phyloP scores from a whole-genome alignment of 2,888 invertebrate species.

The Stenichneumon culpator region DNA sequence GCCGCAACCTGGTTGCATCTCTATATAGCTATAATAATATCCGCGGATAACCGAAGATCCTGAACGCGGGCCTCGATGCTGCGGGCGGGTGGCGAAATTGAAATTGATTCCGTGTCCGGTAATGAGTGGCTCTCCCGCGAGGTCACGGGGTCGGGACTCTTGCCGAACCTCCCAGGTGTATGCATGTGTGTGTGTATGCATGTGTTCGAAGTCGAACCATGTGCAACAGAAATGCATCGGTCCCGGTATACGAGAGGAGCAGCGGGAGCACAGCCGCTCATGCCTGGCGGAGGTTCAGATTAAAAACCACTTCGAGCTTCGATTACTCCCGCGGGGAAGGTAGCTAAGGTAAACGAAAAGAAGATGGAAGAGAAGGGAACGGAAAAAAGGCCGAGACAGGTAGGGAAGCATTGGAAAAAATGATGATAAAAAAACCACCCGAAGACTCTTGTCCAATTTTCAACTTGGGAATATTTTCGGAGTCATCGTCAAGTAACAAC shows the following conservation, averaged over 20 bases:
- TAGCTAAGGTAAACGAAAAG: conserved; percentile 50
- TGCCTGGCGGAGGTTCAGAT: conserved; percentile 57
- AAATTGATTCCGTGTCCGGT: conserved; percentile 79
- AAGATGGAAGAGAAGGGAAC: conserved; percentile 21
- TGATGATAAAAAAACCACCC: not conserved
- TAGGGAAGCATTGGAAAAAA: conserved; percentile 13
- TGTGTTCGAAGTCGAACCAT: conserved; percentile 32
- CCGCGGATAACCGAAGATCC: conserved; percentile 33
- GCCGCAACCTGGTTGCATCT: conserved; percentile 60
- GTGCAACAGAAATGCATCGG: conserved; percentile 56
- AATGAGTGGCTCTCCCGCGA: conserved; percentile 67
- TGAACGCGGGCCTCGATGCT: conserved; percentile 39
- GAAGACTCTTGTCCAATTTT: not conserved
- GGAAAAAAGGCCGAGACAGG: conserved; percentile 32
- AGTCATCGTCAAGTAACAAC: not conserved
- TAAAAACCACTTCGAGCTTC: conserved; percentile 70
- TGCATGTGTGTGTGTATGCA: conserved; percentile 21
- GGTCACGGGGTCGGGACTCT: conserved; percentile 64
- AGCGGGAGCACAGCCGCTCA: conserved; percentile 36
- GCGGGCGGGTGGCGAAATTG: conserved; percentile 75
- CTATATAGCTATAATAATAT: conserved; percentile 49
- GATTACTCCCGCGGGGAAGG: conserved; percentile 62
- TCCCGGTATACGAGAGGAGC: conserved; percentile 39
- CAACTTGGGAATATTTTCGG: not conserved
- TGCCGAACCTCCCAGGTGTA: conserved; percentile 59